Evolutionary conservation across 2,888 invertebrate genomes (phyloP), one percentile per base, ranked within the genome.

Genomic region (Lasioglossum morio): DNA sequence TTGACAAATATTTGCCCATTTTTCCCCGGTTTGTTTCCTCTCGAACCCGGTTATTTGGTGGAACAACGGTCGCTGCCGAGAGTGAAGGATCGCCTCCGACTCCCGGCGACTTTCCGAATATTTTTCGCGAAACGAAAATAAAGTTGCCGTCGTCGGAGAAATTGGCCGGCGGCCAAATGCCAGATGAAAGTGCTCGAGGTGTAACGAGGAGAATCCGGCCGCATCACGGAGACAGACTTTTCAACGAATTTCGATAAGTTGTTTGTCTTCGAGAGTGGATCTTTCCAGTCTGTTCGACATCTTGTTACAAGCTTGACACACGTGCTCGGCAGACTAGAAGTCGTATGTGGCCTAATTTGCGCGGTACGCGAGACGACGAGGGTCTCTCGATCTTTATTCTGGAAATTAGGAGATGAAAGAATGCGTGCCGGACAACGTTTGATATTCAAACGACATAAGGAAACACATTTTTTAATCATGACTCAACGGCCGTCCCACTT

Each of bases 111-210:
- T 70, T 77, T 75, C 34, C n/a, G 81, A 82, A 83, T 90, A 90
- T 86, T 88, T 90, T 90, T 87, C 83, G 82, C 37, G 82, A 34
- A 53, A 69, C 82, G 69, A 80, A 88, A 90, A 90, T 87, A 83
- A 86, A 84, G 84, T 81, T 82, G 81, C 82, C 80, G 78, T 70
- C 30, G 77, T 82, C 81, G 70, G 37, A 70, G 81, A 87, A 81
- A 84, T 86, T 90, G 90, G 91, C 91, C 34, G 4, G 23, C 37
- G 7, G 63, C 90, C 90, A 53, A 90, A 87, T n/a, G 75, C 53
- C 70, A 27, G 76, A 85, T 82, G 88, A 88, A 91, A 88, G 84
- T 77, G 73, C n/a, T 75, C 79, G 79, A 14, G 66, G 57, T 46
- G 37, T 27, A 46, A 27, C 40, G 48, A 23, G 4, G 34, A 37